Percentiles rank a stretch among this genome's conserved stretches.
These are phyloP conservation scores for Axinella damicornis DNA, from an alignment of 37 sponge, comb jelly and placozoan species.

Conservation along the genomic window DNA sequence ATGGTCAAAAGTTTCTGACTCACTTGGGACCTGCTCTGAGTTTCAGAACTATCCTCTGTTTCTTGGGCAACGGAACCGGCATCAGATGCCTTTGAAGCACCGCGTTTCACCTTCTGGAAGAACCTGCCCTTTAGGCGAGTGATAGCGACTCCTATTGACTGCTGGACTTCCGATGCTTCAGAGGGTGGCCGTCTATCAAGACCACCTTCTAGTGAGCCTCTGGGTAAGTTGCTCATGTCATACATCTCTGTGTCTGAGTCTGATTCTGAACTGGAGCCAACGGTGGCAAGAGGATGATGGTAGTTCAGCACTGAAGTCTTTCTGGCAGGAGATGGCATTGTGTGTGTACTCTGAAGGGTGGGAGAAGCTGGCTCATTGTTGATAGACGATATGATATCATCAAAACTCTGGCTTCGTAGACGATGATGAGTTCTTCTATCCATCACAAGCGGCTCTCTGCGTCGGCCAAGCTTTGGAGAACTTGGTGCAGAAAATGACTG, in stretches of 20 bases:
- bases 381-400: conserved; percentile 13
- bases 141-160: not conserved
- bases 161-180: too few species aligned
- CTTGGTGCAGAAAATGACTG: conserved; percentile 41
- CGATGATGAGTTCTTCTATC: not conserved
- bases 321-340: not conserved
- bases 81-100: too few species aligned
- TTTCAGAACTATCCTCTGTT: too few species aligned
- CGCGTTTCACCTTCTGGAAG: not conserved
- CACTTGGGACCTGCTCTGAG: not conserved
- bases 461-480: conserved; percentile 24
- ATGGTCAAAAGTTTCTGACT: not conserved
- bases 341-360: not conserved
- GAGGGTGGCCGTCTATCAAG: too few species aligned
- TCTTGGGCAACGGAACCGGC: too few species aligned
- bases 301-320: not conserved
- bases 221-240: not conserved
- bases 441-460: not conserved
- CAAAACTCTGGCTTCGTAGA: conserved; percentile 45
- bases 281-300: not conserved
- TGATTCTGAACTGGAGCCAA: not conserved
- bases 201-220: too few species aligned
- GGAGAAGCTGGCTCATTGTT: not conserved
- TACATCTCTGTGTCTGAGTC: conserved; percentile 2
- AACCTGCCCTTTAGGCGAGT: conserved; percentile 17